These are phyloP conservation scores for Lipotes vexillifer DNA, from an alignment of 2,113 vertebrate genomes.

Conservation along the genomic window DNA sequence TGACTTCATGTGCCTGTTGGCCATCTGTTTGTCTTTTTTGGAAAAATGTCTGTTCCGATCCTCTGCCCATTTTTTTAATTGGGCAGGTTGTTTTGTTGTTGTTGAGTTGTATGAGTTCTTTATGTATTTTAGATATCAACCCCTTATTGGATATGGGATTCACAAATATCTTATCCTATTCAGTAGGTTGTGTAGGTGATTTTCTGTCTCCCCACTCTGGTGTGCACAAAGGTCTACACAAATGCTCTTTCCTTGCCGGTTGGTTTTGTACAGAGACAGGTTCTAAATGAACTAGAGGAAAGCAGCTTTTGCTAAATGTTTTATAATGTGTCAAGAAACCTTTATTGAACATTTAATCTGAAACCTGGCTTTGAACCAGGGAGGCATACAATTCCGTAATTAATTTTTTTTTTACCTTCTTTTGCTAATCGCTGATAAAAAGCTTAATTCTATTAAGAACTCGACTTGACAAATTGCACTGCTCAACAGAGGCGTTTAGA, in stretches of 20 bases:
- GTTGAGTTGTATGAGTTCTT: background rate
- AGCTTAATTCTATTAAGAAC: conserved; percentile 92
- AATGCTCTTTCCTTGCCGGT: background rate
- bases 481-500: conserved; percentile 87
- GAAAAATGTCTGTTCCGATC: background rate
- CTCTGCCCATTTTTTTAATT: background rate
- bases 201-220: background rate
- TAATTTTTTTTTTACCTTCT: conserved; percentile 89
- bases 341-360: conserved; percentile 88
- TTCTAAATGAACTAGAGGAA: conserved; percentile 76
- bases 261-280: conserved; percentile 57
- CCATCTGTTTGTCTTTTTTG: background rate
- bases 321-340: conserved; percentile 83
- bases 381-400: conserved; percentile 88
- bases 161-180: background rate
- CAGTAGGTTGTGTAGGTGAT: background rate
- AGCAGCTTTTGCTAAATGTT: conserved; percentile 83
- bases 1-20: background rate
- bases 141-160: background rate
- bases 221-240: background rate
- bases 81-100: background rate
- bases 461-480: conserved; percentile 89
- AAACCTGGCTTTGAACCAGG: conserved; percentile 89
- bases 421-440: conserved; percentile 91
- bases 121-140: background rate